A percentile compares a stretch with the other conserved stretches of the same genome.
These are phyloP conservation scores for Thalassarche chlororhynchos DNA, from an alignment of 2,113 vertebrate species.

Conservation along the genomic window DNA sequence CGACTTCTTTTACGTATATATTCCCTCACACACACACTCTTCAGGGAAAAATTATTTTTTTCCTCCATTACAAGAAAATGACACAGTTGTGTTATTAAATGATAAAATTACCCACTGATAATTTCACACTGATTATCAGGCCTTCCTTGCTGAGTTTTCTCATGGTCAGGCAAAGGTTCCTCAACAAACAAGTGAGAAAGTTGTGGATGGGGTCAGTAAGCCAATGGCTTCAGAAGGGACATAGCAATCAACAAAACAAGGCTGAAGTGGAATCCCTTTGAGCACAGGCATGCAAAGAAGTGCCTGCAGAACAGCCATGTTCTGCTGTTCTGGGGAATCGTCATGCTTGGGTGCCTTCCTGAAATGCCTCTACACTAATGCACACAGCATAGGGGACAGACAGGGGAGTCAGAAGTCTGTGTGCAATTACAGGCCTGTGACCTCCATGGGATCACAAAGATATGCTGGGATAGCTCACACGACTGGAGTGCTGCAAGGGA, in stretches of 20 bases:
- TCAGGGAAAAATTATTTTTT: neutral
- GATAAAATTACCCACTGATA: neutral
- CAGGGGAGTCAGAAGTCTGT: neutral
- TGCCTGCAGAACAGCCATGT: neutral
- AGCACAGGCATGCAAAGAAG: neutral
- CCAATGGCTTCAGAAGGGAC: neutral
- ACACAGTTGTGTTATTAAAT: neutral
- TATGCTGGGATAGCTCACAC: neutral
- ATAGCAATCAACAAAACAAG: neutral
- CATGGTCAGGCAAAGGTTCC: neutral
- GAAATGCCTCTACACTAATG: neutral
- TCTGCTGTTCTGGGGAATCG: neutral
- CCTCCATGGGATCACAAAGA: neutral
- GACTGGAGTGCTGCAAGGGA: rapidly evolving
- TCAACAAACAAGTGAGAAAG: neutral
- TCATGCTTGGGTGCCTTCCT: rapidly evolving
- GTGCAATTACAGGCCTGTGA: neutral
- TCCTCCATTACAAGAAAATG: neutral
- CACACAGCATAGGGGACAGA: rapidly evolving
- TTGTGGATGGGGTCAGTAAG: neutral
- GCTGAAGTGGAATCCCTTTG: neutral
- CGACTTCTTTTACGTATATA: neutral
- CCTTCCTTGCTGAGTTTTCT: neutral
- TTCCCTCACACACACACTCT: no score
- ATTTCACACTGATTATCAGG: neutral